Conservation (phyloP, 2,797 vertebrate genomes). For the Tinamus major region DNA sequence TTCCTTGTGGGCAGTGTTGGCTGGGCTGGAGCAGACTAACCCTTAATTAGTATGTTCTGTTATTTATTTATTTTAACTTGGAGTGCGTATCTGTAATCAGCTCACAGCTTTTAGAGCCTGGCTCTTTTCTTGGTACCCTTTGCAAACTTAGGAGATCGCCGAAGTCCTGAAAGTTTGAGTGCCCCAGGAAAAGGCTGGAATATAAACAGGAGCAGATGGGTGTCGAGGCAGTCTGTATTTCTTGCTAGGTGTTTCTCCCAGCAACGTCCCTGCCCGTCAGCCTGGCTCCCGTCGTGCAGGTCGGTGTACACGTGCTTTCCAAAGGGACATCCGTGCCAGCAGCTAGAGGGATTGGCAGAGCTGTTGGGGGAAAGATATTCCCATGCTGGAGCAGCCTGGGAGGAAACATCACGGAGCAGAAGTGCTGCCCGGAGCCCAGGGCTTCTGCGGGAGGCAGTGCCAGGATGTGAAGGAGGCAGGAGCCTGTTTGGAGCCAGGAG, state of each 20-base stretch:
- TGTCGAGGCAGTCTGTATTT: not conserved
- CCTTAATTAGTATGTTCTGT: not conserved
- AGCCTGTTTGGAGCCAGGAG: not conserved
- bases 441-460: not conserved
- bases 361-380: not conserved
- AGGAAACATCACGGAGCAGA: not conserved
- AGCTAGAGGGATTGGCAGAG: not conserved
- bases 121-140: not conserved
- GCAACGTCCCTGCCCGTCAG: not conserved
- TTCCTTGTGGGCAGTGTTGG: not conserved
- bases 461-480: not conserved
- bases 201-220: not conserved
- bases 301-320: not conserved
- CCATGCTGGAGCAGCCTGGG: not conserved
- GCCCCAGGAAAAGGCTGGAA: conserved; percentile 1
- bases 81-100: not conserved
- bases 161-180: not conserved
- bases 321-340: not conserved
- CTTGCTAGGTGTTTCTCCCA: conserved; percentile 1
- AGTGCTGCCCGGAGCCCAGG: not conserved
- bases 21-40: not conserved
- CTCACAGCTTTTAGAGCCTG: not conserved
- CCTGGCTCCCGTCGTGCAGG: not conserved
- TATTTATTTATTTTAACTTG: not conserved
- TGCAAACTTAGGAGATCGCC: not conserved